phyloP scores from a whole-genome alignment of 2,888 invertebrate species.

The Campopleginae sp. region DNA sequence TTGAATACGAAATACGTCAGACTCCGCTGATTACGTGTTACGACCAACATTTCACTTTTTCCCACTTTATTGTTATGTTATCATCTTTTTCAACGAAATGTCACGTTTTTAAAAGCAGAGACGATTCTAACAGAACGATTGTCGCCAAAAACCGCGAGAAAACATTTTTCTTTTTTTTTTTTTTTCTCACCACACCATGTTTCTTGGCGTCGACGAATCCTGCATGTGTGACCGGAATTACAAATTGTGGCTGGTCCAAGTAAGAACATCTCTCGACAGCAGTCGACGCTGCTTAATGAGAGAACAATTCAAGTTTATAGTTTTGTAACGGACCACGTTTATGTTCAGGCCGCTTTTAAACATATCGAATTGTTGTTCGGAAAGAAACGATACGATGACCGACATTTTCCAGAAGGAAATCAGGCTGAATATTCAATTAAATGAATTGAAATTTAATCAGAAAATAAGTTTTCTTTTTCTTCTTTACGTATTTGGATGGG shows the following conservation, averaged over 20 bases:
- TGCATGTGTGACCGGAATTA: background rate
- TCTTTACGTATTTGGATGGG: background rate
- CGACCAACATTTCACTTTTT: background rate
- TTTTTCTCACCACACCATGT: background rate
- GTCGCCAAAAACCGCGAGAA: background rate
- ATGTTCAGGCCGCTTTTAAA: background rate
- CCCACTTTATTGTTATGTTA: background rate
- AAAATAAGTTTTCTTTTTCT: background rate
- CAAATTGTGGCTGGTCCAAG: background rate
- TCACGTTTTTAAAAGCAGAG: background rate
- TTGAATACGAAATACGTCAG: background rate
- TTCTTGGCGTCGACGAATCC: background rate
- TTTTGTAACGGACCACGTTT: conserved; percentile 1
- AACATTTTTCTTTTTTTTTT: background rate
- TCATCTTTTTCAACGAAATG: background rate
- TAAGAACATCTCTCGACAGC: background rate
- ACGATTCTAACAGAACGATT: background rate
- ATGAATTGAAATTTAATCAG: background rate
- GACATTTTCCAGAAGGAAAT: background rate
- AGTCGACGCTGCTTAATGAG: conserved; percentile 4
- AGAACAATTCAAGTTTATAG: background rate
- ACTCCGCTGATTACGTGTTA: background rate
- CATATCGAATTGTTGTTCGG: background rate
- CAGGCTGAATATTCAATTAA: background rate
- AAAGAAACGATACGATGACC: background rate